Evolutionary conservation across 2,113 vertebrate genomes (phyloP).

Genomic region (Pholis gunnellus): DNA sequence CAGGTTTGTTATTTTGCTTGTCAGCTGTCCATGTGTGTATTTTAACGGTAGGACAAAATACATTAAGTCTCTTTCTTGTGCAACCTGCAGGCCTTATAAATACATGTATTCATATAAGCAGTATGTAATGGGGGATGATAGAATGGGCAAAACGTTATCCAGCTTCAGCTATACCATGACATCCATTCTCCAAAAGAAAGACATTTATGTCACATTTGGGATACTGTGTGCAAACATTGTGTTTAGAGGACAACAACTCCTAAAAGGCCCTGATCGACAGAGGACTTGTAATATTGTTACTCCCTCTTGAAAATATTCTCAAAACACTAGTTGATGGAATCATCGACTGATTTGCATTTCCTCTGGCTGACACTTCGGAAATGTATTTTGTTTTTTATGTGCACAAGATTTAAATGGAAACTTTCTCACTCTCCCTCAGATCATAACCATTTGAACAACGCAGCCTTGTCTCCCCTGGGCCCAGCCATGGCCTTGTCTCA

Average conservation of each 20-base stretch:
- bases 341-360: neutral
- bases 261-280: neutral
- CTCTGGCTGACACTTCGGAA: neutral
- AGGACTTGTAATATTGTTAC: neutral
- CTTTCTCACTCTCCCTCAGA: constrained; percentile 60
- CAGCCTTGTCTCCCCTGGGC: constrained; percentile 79
- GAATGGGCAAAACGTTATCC: constrained; percentile 20
- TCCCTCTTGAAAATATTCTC: constrained; percentile 11
- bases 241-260: neutral
- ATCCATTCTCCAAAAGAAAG: neutral
- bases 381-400: constrained; percentile 1
- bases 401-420: neutral
- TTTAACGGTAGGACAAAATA: neutral
- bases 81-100: constrained; percentile 19
- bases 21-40: neutral
- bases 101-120: constrained; percentile 28
- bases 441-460: constrained; percentile 85
- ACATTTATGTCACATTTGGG: constrained; percentile 23
- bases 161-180: constrained; percentile 20
- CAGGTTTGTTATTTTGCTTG: neutral
- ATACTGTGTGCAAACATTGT: neutral
- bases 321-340: neutral
- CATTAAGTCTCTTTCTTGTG: neutral
- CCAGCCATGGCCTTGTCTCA: constrained; percentile 84
- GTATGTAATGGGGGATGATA: constrained; percentile 28